A percentile compares a stretch with the other conserved stretches of the same genome.
Conservation (phyloP, 2,113 vertebrate species). For the Zeus faber region DNA sequence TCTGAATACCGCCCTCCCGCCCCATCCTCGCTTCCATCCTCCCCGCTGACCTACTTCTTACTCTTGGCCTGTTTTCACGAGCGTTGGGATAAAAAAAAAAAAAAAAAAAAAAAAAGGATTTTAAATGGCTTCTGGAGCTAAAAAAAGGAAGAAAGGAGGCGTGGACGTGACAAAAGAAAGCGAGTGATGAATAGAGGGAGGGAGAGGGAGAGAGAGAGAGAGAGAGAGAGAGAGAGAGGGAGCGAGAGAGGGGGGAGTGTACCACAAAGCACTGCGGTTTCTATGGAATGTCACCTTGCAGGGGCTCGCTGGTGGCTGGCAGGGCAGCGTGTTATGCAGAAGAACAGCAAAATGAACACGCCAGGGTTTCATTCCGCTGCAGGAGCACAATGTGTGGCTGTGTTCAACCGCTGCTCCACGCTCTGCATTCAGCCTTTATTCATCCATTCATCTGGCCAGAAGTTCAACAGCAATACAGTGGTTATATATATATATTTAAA, state of each 20-base stretch:
- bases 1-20: constrained; percentile 28
- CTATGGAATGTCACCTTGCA: constrained; percentile 61
- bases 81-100: constrained; percentile 21
- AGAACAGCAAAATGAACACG: too few species aligned
- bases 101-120: constrained; percentile 4
- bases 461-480: too few species aligned
- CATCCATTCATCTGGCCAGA: too few species aligned
- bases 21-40: constrained; percentile 29
- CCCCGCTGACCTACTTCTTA: constrained; percentile 74
- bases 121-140: background rate
- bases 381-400: too few species aligned
- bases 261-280: constrained; percentile 37
- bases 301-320: constrained; percentile 19
- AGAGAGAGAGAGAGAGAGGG: background rate
- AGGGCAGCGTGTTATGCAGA: constrained; percentile 8
- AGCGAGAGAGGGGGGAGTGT: background rate
- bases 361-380: too few species aligned
- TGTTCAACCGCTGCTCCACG: too few species aligned
- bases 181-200: background rate
- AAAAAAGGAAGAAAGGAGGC: background rate
- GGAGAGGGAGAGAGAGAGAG: background rate
- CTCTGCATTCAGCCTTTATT: too few species aligned
- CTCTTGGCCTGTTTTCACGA: constrained; percentile 60
- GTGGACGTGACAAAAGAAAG: background rate
- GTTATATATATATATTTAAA: too few species aligned